These are phyloP conservation scores for Percopsis omiscomaycus DNA, from an alignment of 2,797 vertebrate species.

Conservation along the genomic window DNA sequence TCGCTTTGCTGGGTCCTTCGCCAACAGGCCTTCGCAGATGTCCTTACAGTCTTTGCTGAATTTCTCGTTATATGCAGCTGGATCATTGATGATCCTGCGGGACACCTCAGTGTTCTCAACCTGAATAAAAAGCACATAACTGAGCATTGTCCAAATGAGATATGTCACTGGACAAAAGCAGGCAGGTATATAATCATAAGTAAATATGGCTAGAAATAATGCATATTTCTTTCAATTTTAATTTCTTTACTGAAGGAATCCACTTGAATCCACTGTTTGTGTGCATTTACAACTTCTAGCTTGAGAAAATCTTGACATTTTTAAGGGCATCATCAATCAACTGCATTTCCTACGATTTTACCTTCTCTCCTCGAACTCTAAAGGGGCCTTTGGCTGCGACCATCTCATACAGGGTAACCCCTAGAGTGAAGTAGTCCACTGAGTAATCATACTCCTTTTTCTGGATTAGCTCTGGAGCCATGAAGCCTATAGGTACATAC, in stretches of 20 bases:
- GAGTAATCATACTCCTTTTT: conserved; percentile 77
- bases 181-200: neutral
- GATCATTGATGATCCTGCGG: conserved; percentile 70
- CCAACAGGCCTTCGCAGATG: conserved; percentile 76
- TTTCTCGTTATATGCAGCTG: conserved; percentile 59
- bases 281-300: too few relatives aligned
- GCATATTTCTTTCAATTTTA: too few relatives aligned
- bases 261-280: too few relatives aligned
- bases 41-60: conserved; percentile 70
- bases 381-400: conserved; percentile 80
- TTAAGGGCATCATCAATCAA: neutral
- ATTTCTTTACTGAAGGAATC: too few relatives aligned
- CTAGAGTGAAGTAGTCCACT: conserved; percentile 81
- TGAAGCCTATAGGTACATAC: conserved; percentile 68
- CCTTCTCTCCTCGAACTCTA: conserved; percentile 75
- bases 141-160: neutral
- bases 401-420: conserved; percentile 80
- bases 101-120: conserved; percentile 75
- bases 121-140: conserved; percentile 39
- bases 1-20: conserved; percentile 72
- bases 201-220: too few relatives aligned
- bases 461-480: conserved; percentile 79
- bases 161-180: neutral
- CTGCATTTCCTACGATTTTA: conserved; percentile 20
- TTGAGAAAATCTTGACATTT: too few relatives aligned